Conservation (phyloP, 2,113 vertebrate species). For the Coracopsis vasa region DNA sequence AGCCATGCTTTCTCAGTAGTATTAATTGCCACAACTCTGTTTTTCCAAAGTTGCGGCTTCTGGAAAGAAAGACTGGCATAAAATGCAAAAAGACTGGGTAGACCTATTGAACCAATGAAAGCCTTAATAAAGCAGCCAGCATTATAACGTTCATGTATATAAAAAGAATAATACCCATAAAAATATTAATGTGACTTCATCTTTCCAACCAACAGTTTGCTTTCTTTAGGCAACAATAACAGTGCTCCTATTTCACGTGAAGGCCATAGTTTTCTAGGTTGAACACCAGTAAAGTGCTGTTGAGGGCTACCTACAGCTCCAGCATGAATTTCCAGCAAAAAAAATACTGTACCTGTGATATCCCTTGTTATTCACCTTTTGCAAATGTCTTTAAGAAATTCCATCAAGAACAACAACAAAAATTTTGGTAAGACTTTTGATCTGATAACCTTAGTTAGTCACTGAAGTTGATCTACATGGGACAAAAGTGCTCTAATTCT, state of each 20-base stretch:
- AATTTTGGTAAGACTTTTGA: not conserved
- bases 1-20: not conserved
- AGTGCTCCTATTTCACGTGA: not conserved
- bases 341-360: not conserved
- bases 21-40: not conserved
- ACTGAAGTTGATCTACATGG: not conserved
- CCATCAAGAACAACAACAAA: not conserved
- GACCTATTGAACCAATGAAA: not conserved
- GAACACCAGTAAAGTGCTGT: not conserved
- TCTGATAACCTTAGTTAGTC: not conserved
- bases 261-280: not conserved
- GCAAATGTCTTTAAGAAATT: not conserved
- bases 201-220: not conserved
- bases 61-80: not conserved
- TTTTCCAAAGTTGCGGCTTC: not conserved
- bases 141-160: not conserved
- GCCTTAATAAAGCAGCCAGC: not conserved
- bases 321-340: not conserved
- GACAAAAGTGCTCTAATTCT: not conserved
- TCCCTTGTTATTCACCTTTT: not conserved
- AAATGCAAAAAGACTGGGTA: not conserved
- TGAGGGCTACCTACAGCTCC: not conserved
- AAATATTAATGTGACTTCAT: not conserved
- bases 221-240: not conserved
- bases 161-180: not conserved